Conservation (phyloP, 2,888 invertebrate species). For the Acleris emargana region DNA sequence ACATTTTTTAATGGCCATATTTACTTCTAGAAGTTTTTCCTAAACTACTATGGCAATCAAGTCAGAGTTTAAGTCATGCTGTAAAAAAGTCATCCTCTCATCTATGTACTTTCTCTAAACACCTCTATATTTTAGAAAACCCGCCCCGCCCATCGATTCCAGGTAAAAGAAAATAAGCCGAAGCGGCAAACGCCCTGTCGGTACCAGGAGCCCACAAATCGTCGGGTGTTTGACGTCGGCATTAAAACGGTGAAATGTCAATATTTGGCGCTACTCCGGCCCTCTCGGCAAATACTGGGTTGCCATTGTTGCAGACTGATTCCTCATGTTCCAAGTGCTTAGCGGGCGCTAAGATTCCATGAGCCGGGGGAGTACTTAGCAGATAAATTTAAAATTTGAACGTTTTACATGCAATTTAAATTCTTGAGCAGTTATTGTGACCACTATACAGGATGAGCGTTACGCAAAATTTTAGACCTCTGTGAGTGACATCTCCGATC, state of each 20-base stretch:
- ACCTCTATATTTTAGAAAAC: background rate
- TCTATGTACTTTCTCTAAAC: too few relatives aligned
- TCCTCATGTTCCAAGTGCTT: constrained; percentile 3
- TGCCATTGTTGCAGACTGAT: constrained; percentile 31
- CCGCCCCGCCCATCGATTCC: background rate
- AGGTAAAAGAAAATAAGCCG: background rate
- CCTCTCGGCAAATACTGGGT: constrained; percentile 22
- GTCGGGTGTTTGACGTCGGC: constrained; percentile 82
- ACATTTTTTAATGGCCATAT: too few relatives aligned
- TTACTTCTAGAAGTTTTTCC: too few relatives aligned
- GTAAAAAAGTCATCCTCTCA: too few relatives aligned
- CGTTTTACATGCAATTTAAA: too few relatives aligned
- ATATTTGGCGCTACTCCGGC: constrained; percentile 68
- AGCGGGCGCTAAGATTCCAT: background rate
- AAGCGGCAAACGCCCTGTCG: constrained; percentile 38
- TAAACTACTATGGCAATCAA: too few relatives aligned
- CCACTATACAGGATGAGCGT: too few relatives aligned
- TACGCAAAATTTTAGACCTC: too few relatives aligned
- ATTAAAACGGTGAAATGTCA: constrained; percentile 82
- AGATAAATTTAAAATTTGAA: too few relatives aligned
- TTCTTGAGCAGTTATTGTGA: too few relatives aligned
- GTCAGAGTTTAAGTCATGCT: too few relatives aligned
- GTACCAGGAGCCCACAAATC: constrained; percentile 60
- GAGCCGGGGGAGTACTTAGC: background rate
- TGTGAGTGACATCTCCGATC: too few relatives aligned